Conservation (phyloP, 2,888 invertebrate genomes). For the Lingula anatina region DNA sequence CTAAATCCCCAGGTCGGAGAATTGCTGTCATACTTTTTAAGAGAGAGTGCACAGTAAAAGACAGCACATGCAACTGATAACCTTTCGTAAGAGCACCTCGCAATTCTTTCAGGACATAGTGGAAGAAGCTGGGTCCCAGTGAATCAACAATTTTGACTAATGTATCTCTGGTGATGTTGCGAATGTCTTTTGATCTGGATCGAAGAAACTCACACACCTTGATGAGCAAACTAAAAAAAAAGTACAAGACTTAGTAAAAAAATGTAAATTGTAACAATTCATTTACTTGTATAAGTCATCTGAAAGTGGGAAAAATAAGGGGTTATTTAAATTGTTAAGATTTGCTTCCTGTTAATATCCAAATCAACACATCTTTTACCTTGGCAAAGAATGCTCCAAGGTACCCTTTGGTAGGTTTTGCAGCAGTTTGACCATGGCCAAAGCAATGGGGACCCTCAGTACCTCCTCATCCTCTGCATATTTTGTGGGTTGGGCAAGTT, state of each 20-base stretch:
- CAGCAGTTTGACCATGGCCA: conserved; percentile 86
- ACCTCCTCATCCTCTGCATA: conserved; percentile 69
- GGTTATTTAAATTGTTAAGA: too few relatives aligned
- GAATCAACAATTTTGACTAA: conserved; percentile 83
- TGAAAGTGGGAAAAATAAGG: too few relatives aligned
- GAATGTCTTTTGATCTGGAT: conserved; percentile 80
- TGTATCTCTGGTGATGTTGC: conserved; percentile 81
- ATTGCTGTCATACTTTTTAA: conserved; percentile 66
- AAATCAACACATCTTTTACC: conserved; percentile 57
- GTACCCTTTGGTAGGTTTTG: conserved; percentile 76
- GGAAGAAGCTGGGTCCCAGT: conserved; percentile 77
- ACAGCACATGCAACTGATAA: conserved; percentile 89
- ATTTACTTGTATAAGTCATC: too few relatives aligned
- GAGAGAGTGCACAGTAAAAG: conserved; percentile 80
- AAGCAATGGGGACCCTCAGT: conserved; percentile 81
- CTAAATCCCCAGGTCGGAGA: conserved; percentile 75
- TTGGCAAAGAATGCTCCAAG: conserved; percentile 72
- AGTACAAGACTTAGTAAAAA: conserved; percentile 4
- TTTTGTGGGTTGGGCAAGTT: conserved; percentile 30
- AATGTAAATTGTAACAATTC: too few relatives aligned
- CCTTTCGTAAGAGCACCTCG: conserved; percentile 76
- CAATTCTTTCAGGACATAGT: conserved; percentile 74
- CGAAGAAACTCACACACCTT: conserved; percentile 87
- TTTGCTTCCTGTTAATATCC: too few relatives aligned
- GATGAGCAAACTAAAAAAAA: conserved; percentile 36